Base-by-base conservation (phyloP, 2,113 vertebrate genomes). In the Pterocles gutturalis region DNA sequence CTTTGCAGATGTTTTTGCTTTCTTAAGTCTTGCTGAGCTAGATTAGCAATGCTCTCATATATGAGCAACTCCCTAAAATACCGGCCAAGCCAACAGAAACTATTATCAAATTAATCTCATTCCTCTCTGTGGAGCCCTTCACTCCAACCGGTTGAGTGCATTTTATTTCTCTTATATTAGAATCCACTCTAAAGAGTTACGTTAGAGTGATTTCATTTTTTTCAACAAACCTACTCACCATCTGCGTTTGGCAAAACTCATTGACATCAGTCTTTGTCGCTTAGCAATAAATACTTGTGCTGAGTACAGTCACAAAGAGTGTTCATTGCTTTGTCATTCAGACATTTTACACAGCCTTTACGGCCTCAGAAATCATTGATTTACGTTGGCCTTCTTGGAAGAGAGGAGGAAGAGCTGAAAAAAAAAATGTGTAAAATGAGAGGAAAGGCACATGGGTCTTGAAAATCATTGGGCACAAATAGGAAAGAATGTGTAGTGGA, bases 221-320 rank as follows among this genome's bases (percentile, higher is more conserved):
- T 98, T 97, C 91, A 97, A 87, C 93, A 98, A 97, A 97, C 95
- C 97, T 98, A 98, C 97, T 98, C 97, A 97, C 97, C 97, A 98
- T 97, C 97, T 98, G 97, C 94, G 97, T 97, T 98, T 98, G 97
- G 96, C 95, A 97, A 97, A 98, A 95, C 84, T 97, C 77, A 3
- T 97, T 97, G 95, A 98, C 96, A 98, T 94, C 93, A 86, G 96
- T 89, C 87, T 97, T 97, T 86, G 95, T 98, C 98, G 98, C 97
- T 98, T 98, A 98, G 97, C 97, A 98, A 97, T 98, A 98, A 97
- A 96, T 89, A 97, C 87, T 93, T 97, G 87, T 95, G 87, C 91
- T 92, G 96, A 96, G 90, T 98, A 73, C 64, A 84, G 93, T 95
- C 93, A 94, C 83, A 83, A 91, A 92, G 67, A 95, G 73, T 85